Base-by-base conservation (phyloP, 2,888 invertebrate species). In the Philaethria dido region DNA sequence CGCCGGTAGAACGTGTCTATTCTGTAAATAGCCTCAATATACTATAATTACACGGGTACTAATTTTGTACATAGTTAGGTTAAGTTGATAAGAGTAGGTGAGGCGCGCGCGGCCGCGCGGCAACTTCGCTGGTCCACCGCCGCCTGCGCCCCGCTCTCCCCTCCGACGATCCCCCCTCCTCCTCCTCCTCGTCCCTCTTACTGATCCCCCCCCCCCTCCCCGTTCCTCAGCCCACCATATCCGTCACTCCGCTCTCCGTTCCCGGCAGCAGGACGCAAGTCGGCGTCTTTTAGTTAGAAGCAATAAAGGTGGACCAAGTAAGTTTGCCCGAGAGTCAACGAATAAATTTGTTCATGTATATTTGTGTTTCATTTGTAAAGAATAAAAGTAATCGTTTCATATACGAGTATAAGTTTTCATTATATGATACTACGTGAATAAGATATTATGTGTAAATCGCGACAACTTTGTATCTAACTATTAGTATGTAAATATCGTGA, bases 261-360 rank as follows among this genome's bases (percentile, higher is more conserved):
- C 70, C 69, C 11, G 48, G 29, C 48, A 54, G 76, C 77, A 76
- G 78, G 78, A 77, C 70, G 69, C 71, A 54, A 55, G 57, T 50
- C 59, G 62, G 74, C 74, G 76, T 73, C 75, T 73, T 73, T 85
- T 85, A 83, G 85, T 82, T 84, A 84, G 80, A 88, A 88, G 89
- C 89, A 88, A 89, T 89, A 88, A 88, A 84, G 89, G 89, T 89
- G 89, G 88, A 89, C 89, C 89, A 86, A 85, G 85, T 82, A 86
- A 89, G 89, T 89, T 89, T 89, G 90, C 91, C 90, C 84, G 85
- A 79, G 82, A 85, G 84, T 89, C 91, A 92, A 91, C 91, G 90
- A 92, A 91, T 88, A 88, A 88, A 88, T 86, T 82, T 87, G 88
- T 89, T 89, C 87, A 89, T 88, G 87, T 87, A 86, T 33, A 59